These are phyloP conservation scores for Drosophila nigromelanica DNA, from an alignment of 1,140 invertebrate species.

Conservation along the genomic window DNA sequence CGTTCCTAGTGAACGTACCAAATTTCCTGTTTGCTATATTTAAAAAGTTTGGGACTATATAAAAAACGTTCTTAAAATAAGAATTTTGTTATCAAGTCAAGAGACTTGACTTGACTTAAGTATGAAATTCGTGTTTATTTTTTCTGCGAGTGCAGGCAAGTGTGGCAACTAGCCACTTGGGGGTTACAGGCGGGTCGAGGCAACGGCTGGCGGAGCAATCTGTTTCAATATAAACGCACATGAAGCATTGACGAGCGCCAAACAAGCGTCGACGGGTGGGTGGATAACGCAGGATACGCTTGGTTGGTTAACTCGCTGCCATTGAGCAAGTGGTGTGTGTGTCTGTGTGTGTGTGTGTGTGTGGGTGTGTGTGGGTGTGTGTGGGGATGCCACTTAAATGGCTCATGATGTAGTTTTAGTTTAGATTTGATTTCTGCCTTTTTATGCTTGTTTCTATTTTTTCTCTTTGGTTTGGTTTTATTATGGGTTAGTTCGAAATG, in stretches of 20 bases:
- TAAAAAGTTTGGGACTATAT: too few relatives aligned
- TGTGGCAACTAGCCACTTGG: neutral
- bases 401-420: conserved; percentile 65
- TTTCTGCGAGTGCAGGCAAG: neutral
- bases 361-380: conserved; percentile 16
- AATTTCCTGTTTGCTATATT: too few relatives aligned
- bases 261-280: conserved; percentile 55
- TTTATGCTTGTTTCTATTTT: neutral
- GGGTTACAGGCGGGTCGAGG: conserved; percentile 16
- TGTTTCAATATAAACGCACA: conserved; percentile 84
- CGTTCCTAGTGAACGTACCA: too few relatives aligned
- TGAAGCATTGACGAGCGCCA: conserved; percentile 78
- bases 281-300: conserved; percentile 24
- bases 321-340: conserved; percentile 2
- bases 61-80: too few relatives aligned
- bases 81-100: too few relatives aligned
- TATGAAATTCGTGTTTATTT: too few relatives aligned
- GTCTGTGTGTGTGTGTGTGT: neutral
- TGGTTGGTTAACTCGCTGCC: neutral
- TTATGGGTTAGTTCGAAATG: neutral
- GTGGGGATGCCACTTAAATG: conserved; percentile 68
- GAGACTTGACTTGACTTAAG: too few relatives aligned
- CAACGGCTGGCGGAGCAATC: conserved; percentile 74
- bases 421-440: conserved; percentile 50
- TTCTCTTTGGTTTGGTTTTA: neutral